These are phyloP conservation scores for Cynopterus brachyotis DNA, from an alignment of 2,113 vertebrate species.

Conservation along the genomic window DNA sequence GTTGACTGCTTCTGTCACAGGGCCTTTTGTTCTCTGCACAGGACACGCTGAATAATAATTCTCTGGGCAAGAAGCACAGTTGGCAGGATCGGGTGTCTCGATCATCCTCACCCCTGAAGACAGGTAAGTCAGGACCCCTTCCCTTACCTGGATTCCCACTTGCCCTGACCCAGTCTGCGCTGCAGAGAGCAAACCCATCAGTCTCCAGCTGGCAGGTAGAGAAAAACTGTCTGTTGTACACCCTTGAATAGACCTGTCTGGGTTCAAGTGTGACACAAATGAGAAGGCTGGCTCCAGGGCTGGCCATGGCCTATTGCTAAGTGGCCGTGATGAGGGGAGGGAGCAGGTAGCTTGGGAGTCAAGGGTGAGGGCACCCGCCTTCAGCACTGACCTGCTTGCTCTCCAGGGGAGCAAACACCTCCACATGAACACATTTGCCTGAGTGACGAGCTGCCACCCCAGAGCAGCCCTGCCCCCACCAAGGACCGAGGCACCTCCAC, in stretches of 20 bases:
- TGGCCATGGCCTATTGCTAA: background rate
- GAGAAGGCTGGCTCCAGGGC: background rate
- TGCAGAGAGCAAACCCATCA: background rate
- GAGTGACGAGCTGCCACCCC: constrained; percentile 94
- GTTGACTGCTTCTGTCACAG: constrained; percentile 75
- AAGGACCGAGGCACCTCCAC: constrained; percentile 97
- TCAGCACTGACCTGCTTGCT: background rate
- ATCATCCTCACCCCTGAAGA: constrained; percentile 94
- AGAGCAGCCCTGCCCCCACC: constrained; percentile 89
- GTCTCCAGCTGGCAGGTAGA: background rate
- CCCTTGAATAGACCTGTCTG: background rate
- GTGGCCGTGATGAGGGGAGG: background rate
- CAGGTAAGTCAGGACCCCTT: constrained; percentile 86
- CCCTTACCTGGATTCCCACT: background rate
- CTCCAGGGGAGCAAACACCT: constrained; percentile 91
- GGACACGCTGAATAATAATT: constrained; percentile 99
- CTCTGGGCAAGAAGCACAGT: constrained; percentile 97
- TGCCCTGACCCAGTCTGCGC: background rate
- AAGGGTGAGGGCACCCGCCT: background rate
- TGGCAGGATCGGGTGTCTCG: constrained; percentile 98
- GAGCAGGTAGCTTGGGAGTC: background rate
- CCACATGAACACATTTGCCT: constrained; percentile 95
- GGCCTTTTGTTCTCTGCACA: constrained; percentile 84
- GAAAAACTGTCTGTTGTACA: background rate
- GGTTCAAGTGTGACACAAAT: background rate